phyloP scores from a whole-genome alignment of 2,797 vertebrate genomes.

The Protonibea diacanthus region DNA sequence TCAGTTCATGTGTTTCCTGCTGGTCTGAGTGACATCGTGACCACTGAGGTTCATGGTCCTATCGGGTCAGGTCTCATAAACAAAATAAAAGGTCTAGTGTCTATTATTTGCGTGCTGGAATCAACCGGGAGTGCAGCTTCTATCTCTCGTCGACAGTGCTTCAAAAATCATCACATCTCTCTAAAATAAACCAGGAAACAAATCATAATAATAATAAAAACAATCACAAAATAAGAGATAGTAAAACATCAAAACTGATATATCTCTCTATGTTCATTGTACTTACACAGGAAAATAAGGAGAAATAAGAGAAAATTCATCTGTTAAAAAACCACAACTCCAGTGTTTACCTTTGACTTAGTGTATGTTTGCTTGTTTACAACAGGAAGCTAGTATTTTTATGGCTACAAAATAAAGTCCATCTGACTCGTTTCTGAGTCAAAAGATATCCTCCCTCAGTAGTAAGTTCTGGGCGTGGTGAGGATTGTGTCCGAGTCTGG shows the following conservation, averaged over 20 bases:
- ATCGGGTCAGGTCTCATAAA: neutral
- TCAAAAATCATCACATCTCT: slow-evolving; percentile 66
- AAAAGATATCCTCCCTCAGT: slow-evolving; percentile 80
- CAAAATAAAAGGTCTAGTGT: slow-evolving; percentile 24
- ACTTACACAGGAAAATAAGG: slow-evolving; percentile 75
- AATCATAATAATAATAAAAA: slow-evolving; percentile 55
- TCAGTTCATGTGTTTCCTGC: neutral
- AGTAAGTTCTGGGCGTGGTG: slow-evolving; percentile 74
- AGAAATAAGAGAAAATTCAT: slow-evolving; percentile 52
- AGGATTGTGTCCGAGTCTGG: slow-evolving; percentile 35
- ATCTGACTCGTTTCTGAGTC: slow-evolving; percentile 43
- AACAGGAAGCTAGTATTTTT: slow-evolving; percentile 76
- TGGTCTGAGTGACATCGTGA: neutral
- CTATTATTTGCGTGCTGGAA: slow-evolving; percentile 48
- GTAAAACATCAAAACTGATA: slow-evolving; percentile 70
- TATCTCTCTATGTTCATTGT: slow-evolving; percentile 77
- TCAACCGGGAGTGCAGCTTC: slow-evolving; percentile 70
- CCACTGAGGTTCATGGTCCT: neutral
- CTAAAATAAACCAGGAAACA: slow-evolving; percentile 68
- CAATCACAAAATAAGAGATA: slow-evolving; percentile 66
- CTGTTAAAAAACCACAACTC: slow-evolving; percentile 77
- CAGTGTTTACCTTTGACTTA: slow-evolving; percentile 87
- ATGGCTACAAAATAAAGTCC: slow-evolving; percentile 67
- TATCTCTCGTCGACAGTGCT: slow-evolving; percentile 76
- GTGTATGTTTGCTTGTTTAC: slow-evolving; percentile 76